These are phyloP conservation scores for Megamerina dolium DNA, from an alignment of 2,888 invertebrate genomes.

Conservation along the genomic window DNA sequence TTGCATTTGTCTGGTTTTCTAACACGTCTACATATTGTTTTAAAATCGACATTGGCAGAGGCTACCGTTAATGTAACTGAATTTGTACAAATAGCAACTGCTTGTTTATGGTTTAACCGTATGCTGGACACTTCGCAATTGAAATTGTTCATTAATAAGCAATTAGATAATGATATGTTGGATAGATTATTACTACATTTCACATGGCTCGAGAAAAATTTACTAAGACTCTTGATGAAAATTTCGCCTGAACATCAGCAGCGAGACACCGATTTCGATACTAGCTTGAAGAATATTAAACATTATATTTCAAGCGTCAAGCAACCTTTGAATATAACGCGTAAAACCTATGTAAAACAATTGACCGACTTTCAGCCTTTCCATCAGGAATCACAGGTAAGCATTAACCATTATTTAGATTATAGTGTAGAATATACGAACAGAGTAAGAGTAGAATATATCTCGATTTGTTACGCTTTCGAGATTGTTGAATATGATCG, in stretches of 20 bases:
- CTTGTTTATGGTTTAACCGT: constrained; percentile 43
- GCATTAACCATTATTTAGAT: no score
- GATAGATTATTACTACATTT: constrained; percentile 64
- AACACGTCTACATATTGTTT: constrained; percentile 18
- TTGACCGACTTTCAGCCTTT: constrained; percentile 40
- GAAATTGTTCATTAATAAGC: constrained; percentile 35
- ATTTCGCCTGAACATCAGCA: constrained; percentile 20
- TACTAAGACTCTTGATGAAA: constrained; percentile 41
- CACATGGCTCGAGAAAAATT: constrained; percentile 67
- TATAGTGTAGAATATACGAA: no score
- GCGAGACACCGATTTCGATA: constrained; percentile 21
- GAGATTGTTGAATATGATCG: no score
- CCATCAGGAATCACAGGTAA: constrained; percentile 33
- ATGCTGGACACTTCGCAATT: constrained; percentile 31
- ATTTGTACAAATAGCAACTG: constrained; percentile 31
- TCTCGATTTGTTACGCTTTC: no score
- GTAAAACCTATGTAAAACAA: constrained; percentile 40
- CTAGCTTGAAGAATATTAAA: constrained; percentile 25
- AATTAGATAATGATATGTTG: constrained; percentile 53
- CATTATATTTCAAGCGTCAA: constrained; percentile 30
- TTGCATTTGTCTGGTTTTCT: constrained; percentile 32
- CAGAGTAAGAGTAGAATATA: no score
- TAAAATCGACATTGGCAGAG: constrained; percentile 26
- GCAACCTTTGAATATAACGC: constrained; percentile 34
- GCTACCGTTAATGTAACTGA: constrained; percentile 27